phyloP scores from a whole-genome alignment of 1,140 invertebrate species.

The Drosophila ficusphila region DNA sequence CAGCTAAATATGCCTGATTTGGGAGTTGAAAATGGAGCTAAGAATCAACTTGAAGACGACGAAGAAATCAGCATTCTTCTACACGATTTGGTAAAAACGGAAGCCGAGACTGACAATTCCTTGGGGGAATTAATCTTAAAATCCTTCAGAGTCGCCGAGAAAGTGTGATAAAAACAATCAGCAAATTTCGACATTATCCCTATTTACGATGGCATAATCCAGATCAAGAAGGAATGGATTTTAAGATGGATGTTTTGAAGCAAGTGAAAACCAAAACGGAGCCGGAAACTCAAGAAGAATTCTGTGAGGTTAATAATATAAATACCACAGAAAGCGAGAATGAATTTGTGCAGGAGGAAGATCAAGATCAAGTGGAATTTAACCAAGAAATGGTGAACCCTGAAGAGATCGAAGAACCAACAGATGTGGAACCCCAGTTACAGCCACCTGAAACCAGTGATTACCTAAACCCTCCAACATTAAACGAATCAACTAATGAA shows the following conservation, averaged over 20 bases:
- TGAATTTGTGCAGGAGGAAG: no score
- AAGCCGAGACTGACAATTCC: neutral
- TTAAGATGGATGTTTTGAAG: slow-evolving; percentile 23
- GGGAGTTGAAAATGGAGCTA: neutral
- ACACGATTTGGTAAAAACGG: slow-evolving; percentile 36
- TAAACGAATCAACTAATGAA: neutral
- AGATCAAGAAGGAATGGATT: neutral
- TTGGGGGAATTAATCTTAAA: neutral
- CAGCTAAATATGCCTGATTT: slow-evolving; percentile 28
- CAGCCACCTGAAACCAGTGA: neutral
- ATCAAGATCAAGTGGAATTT: neutral
- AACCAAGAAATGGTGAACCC: neutral
- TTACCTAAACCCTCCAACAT: neutral
- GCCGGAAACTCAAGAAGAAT: neutral
- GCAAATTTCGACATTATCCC: slow-evolving; percentile 4
- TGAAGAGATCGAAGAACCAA: neutral
- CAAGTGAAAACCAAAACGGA: neutral
- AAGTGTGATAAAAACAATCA: slow-evolving; percentile 14
- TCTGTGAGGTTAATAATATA: neutral
- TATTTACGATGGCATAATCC: slow-evolving; percentile 57
- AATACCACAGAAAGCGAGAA: neutral
- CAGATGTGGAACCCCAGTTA: neutral
- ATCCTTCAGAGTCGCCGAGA: slow-evolving; percentile 10
- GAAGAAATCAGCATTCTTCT: slow-evolving; percentile 34
- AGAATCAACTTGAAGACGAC: slow-evolving; percentile 21